These are phyloP conservation scores for Drosophila ambigua DNA, from an alignment of 1,140 invertebrate species.

Conservation along the genomic window DNA sequence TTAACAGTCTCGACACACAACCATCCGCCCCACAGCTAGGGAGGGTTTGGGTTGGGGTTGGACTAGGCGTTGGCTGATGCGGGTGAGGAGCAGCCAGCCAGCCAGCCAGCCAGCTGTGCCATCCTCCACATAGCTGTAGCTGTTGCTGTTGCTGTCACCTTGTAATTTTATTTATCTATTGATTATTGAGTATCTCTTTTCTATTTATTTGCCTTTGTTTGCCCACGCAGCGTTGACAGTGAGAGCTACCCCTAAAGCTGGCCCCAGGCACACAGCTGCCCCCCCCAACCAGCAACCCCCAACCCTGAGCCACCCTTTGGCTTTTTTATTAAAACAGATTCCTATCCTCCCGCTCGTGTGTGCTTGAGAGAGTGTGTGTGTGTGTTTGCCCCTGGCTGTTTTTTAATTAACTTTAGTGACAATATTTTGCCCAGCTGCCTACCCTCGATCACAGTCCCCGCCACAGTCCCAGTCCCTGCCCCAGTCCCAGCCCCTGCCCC, in stretches of 20 bases:
- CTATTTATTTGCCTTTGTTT: constrained; percentile 82
- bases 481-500: neutral
- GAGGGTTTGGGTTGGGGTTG: neutral
- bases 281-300: neutral
- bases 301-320: constrained; percentile 35
- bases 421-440: constrained; percentile 70
- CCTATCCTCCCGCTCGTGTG: constrained; percentile 25
- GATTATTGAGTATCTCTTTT: constrained; percentile 83
- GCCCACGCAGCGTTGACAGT: constrained; percentile 71
- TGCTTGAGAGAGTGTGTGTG: constrained; percentile 18
- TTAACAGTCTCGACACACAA: constrained; percentile 38
- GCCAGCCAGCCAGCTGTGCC: constrained; percentile 50
- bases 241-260: constrained; percentile 36
- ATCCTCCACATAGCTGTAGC: constrained; percentile 29
- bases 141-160: constrained; percentile 70
- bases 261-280: too few relatives aligned
- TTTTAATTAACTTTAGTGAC: constrained; percentile 83
- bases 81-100: constrained; percentile 8
- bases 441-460: constrained; percentile 27
- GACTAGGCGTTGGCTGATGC: neutral
- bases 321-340: constrained; percentile 75
- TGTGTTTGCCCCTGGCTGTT: constrained; percentile 69
- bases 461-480: neutral
- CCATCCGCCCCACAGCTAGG: neutral
- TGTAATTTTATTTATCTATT: constrained; percentile 83